These are phyloP conservation scores for Caenorhabditis afra DNA, from an alignment of 2,888 invertebrate genomes.

Conservation along the genomic window DNA sequence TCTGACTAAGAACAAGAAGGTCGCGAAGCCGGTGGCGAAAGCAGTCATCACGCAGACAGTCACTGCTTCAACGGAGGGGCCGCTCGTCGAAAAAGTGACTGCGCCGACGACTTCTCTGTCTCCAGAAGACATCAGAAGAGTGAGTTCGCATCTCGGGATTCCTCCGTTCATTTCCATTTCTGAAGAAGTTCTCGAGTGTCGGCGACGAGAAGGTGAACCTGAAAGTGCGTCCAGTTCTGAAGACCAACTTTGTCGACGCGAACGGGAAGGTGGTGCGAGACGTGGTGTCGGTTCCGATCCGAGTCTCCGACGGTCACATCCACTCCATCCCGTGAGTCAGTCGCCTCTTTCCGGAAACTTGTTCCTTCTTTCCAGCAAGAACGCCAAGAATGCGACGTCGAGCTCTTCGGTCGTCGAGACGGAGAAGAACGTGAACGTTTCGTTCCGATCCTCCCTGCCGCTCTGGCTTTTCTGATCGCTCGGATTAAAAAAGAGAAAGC, in stretches of 20 bases:
- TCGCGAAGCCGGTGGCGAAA: conserved; percentile 33
- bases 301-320: conserved; percentile 67
- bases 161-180: conserved; percentile 1
- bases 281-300: conserved; percentile 74
- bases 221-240: conserved; percentile 74
- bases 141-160: background rate
- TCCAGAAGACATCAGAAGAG: conserved; percentile 56
- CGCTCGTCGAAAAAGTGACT: conserved; percentile 6
- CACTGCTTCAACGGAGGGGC: conserved; percentile 27
- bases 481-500: background rate
- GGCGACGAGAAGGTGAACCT: conserved; percentile 70
- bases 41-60: conserved; percentile 43
- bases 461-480: conserved; percentile 45
- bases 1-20: conserved; percentile 43
- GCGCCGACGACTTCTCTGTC: conserved; percentile 36
- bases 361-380: conserved; percentile 43
- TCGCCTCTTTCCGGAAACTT: background rate
- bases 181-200: conserved; percentile 51
- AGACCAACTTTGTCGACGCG: conserved; percentile 77
- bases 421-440: conserved; percentile 55
- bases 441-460: conserved; percentile 57
- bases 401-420: conserved; percentile 52
- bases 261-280: conserved; percentile 74
- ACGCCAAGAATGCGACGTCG: conserved; percentile 50
- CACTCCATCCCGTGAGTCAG: conserved; percentile 51